Evolutionary conservation across 2,113 vertebrate species (phyloP).

Genomic region (Camelus dromedarius): DNA sequence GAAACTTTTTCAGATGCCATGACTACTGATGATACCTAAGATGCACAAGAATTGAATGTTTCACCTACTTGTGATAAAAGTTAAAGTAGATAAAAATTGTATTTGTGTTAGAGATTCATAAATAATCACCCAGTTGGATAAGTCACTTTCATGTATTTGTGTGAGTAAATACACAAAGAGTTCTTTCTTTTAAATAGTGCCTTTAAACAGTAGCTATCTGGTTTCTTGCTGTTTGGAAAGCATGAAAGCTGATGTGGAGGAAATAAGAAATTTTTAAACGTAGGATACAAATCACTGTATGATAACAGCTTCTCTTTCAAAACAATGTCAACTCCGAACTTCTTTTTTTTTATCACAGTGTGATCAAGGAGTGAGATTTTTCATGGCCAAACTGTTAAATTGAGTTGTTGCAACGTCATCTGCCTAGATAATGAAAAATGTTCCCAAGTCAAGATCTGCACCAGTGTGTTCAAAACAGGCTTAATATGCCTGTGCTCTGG

Average conservation of each 20-base stretch:
- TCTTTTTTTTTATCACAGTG: constrained; percentile 58
- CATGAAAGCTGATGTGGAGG: neutral
- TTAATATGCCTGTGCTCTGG: neutral
- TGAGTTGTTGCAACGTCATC: constrained; percentile 27
- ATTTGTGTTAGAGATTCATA: neutral
- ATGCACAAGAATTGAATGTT: neutral
- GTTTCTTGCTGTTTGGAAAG: neutral
- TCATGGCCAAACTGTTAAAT: constrained; percentile 51
- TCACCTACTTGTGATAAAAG: neutral
- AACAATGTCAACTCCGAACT: neutral
- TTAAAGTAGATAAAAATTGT: neutral
- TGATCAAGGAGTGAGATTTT: constrained; percentile 59
- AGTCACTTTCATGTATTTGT: neutral
- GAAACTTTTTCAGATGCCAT: neutral
- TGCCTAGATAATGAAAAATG: constrained; percentile 69
- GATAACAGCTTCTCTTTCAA: neutral
- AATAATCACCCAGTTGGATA: neutral
- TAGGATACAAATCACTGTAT: neutral
- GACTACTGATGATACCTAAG: neutral
- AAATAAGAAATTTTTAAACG: constrained; percentile 21
- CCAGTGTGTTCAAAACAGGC: neutral
- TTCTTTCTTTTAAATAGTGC: neutral
- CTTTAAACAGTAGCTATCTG: constrained; percentile 1
- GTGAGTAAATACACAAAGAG: neutral
- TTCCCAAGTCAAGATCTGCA: neutral